phyloP scores from a whole-genome alignment of 2,113 vertebrate genomes.

The Melierax canorus region DNA sequence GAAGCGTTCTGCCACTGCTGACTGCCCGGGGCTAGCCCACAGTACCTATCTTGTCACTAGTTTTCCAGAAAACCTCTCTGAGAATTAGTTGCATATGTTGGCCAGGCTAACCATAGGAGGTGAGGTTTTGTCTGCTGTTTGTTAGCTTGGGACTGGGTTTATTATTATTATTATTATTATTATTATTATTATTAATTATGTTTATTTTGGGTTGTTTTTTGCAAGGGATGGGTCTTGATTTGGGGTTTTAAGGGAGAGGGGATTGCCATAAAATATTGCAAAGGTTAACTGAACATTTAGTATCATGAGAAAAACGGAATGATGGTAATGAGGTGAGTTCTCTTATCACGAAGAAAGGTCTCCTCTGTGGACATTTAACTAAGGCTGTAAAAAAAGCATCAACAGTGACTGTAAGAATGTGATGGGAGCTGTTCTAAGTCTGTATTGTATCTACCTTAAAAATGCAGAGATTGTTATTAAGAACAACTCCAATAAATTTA shows the following conservation, averaged over 20 bases:
- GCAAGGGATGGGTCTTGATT: neutral
- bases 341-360: conserved; percentile 5
- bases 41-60: conserved; percentile 79
- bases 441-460: neutral
- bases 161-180: neutral
- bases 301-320: neutral
- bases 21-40: conserved; percentile 82
- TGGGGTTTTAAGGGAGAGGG: neutral
- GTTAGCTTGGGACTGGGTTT: neutral
- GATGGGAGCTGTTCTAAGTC: neutral
- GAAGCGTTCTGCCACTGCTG: conserved; percentile 76
- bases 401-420: neutral
- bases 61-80: conserved; percentile 75
- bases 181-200: neutral
- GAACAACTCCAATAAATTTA: neutral
- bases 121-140: conserved; percentile 13
- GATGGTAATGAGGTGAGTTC: neutral
- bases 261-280: neutral
- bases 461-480: neutral
- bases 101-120: conserved; percentile 65
- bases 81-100: conserved; percentile 79
- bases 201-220: neutral
- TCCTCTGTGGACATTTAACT: neutral
- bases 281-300: neutral
- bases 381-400: neutral